These are phyloP conservation scores for Epinephelus fuscoguttatus DNA, from an alignment of 2,113 vertebrate genomes.

Conservation along the genomic window DNA sequence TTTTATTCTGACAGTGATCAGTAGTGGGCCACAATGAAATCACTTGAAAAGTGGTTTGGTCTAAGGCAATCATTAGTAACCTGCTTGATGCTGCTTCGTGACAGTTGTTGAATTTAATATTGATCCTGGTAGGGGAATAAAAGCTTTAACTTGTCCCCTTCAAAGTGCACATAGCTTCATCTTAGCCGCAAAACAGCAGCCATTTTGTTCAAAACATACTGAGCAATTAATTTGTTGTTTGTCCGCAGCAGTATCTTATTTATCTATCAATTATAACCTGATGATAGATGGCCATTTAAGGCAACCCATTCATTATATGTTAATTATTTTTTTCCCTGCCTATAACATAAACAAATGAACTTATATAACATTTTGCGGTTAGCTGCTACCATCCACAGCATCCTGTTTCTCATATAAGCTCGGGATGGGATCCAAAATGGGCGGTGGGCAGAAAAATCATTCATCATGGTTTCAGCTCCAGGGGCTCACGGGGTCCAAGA, in stretches of 20 bases:
- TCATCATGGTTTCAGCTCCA: constrained; percentile 37
- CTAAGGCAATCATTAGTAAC: too few relatives aligned
- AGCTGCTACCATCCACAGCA: neutral
- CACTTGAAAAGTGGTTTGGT: too few relatives aligned
- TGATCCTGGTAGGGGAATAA: too few relatives aligned
- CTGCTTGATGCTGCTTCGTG: too few relatives aligned
- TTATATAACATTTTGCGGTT: neutral
- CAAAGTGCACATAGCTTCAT: too few relatives aligned
- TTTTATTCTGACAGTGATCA: too few relatives aligned
- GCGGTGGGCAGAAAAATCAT: constrained; percentile 31
- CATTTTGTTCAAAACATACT: too few relatives aligned
- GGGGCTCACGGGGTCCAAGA: constrained; percentile 19
- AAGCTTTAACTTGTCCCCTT: too few relatives aligned
- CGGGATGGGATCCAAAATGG: constrained; percentile 41
- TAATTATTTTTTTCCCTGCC: too few relatives aligned
- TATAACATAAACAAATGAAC: constrained; percentile 5
- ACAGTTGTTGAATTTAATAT: too few relatives aligned
- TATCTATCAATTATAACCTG: neutral
- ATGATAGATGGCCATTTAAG: neutral
- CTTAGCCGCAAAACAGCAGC: too few relatives aligned
- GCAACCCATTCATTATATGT: neutral
- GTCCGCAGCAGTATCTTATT: neutral
- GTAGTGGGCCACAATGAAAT: too few relatives aligned
- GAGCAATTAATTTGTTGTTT: neutral
- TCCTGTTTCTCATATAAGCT: constrained; percentile 16